Percentiles rank a stretch among this genome's conserved stretches.
These are phyloP conservation scores for Sarcophaga variegata DNA, from an alignment of 2,888 invertebrate genomes.

Conservation along the genomic window DNA sequence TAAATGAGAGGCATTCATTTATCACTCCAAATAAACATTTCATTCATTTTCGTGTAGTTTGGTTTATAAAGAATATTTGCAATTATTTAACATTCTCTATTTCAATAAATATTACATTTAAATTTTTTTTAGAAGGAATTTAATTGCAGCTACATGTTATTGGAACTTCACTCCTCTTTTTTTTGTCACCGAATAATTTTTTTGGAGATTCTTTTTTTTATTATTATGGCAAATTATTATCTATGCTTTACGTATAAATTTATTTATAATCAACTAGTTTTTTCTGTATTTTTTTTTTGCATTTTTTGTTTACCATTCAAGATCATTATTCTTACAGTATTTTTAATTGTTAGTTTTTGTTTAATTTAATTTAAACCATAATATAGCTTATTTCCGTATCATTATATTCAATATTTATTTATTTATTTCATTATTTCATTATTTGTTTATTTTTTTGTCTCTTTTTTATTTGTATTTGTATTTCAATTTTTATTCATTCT, in stretches of 20 bases:
- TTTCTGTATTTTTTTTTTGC: not conserved
- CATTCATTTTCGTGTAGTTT: no score
- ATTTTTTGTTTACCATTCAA: slow-evolving; percentile 5
- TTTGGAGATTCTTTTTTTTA: not conserved
- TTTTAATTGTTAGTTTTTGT: not conserved
- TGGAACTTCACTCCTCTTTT: not conserved
- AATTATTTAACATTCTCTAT: no score
- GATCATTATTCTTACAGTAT: not conserved
- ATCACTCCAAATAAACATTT: no score
- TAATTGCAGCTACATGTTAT: no score
- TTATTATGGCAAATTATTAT: not conserved
- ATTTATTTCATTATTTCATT: not conserved
- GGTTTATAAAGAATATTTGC: no score
- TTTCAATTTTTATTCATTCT: no score
- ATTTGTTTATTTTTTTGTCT: not conserved
- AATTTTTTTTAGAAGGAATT: no score
- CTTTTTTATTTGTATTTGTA: slow-evolving; percentile 8
- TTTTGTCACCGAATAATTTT: not conserved
- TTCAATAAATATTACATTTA: no score
- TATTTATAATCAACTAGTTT: slow-evolving; percentile 37
- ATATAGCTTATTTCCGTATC: slow-evolving; percentile 37
- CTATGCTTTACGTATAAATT: not conserved
- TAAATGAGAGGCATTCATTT: no score
- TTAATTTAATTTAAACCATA: slow-evolving; percentile 43
- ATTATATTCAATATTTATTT: slow-evolving; percentile 23